A percentile compares a stretch with the other conserved stretches of the same genome.
Evolutionary conservation across 2,888 invertebrate genomes (phyloP).

Genomic region (Fissipunctia ypsillon): DNA sequence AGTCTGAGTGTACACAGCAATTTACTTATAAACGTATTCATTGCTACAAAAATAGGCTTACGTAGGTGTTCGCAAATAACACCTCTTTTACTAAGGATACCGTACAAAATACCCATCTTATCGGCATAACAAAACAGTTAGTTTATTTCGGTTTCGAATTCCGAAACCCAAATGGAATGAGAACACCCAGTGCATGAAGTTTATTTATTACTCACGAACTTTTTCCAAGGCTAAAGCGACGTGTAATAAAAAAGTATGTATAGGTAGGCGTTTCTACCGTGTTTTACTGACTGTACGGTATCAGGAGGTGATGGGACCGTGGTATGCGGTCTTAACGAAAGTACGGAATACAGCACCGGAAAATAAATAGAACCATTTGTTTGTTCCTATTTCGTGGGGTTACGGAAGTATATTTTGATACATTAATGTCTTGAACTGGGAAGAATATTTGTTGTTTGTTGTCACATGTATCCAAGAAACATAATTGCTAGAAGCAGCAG

Average conservation of each 20-base stretch:
- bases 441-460: neutral
- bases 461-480: neutral
- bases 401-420: constrained; percentile 11
- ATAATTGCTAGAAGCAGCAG: neutral
- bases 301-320: constrained; percentile 52
- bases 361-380: constrained; percentile 26
- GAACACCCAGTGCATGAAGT: constrained; percentile 50
- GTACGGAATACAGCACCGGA: constrained; percentile 13
- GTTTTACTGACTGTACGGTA: constrained; percentile 49
- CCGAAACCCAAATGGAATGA: constrained; percentile 24
- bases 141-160: constrained; percentile 40
- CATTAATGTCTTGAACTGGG: neutral
- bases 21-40: constrained; percentile 17
- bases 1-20: neutral
- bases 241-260: constrained; percentile 55
- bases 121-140: constrained; percentile 40
- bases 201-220: constrained; percentile 61
- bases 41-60: constrained; percentile 11
- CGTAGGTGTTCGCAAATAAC: constrained; percentile 33
- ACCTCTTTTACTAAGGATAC: constrained; percentile 29
- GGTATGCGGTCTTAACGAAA: constrained; percentile 39
- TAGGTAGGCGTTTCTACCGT: constrained; percentile 27
- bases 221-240: constrained; percentile 42
- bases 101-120: constrained; percentile 33
- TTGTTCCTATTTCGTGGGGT: constrained; percentile 17